Evolutionary conservation across 2,113 vertebrate genomes (phyloP).

Genomic region (Protomyctophum bolini): DNA sequence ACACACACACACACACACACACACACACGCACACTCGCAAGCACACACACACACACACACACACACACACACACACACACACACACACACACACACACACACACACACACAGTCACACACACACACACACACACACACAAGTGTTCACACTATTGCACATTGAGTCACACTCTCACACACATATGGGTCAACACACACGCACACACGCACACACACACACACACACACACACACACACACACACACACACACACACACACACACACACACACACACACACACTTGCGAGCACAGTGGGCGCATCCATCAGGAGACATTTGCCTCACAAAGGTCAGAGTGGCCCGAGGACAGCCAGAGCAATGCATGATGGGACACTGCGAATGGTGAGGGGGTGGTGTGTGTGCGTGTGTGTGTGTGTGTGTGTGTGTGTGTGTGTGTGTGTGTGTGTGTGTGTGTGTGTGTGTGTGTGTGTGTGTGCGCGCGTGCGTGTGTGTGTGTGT

Average conservation of each 20-base stretch:
- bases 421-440: constrained; percentile 36
- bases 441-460: constrained; percentile 25
- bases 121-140: constrained; percentile 6
- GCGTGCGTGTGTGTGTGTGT: background rate
- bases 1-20: background rate
- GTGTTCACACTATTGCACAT: background rate
- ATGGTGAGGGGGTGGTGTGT: constrained; percentile 22
- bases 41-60: background rate
- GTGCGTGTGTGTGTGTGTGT: constrained; percentile 17
- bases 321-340: constrained; percentile 67
- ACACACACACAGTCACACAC: background rate
- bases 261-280: constrained; percentile 11
- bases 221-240: constrained; percentile 1
- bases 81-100: constrained; percentile 1
- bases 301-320: constrained; percentile 67
- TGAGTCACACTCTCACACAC: background rate
- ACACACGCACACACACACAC: background rate
- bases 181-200: background rate
- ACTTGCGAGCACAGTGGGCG: constrained; percentile 21
- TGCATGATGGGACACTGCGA: constrained; percentile 53
- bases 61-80: background rate
- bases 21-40: too few relatives aligned
- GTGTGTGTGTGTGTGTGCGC: background rate
- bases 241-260: constrained; percentile 12
- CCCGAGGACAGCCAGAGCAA: constrained; percentile 58